phyloP scores from a whole-genome alignment of 2,113 vertebrate species.

The Calidris pygmaea region DNA sequence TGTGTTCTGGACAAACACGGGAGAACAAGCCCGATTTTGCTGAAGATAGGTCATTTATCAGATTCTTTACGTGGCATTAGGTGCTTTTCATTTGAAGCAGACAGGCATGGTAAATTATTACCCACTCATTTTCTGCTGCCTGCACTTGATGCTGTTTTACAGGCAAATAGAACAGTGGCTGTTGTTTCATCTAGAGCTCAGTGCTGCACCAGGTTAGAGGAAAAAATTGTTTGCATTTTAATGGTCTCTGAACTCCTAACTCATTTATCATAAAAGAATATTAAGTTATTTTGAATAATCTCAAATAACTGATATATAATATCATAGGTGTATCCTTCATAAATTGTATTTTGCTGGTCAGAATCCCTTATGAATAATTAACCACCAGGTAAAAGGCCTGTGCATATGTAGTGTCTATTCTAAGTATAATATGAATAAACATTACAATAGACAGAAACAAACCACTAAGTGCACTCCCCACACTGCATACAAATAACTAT shows the following conservation, averaged over 20 bases:
- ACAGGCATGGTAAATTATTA: slow-evolving; percentile 53
- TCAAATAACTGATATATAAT: not conserved
- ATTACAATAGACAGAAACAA: not conserved
- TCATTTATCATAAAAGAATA: not conserved
- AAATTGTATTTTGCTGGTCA: not conserved
- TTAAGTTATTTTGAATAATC: not conserved
- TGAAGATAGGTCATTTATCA: not conserved
- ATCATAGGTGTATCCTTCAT: not conserved
- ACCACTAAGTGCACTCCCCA: not conserved
- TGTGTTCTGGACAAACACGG: not conserved
- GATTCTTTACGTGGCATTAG: not conserved
- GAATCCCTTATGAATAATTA: not conserved
- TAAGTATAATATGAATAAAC: not conserved
- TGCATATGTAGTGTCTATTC: not conserved
- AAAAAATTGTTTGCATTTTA: not conserved
- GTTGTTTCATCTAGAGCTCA: not conserved
- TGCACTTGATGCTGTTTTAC: not conserved
- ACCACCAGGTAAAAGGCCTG: not conserved
- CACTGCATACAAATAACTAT: not conserved
- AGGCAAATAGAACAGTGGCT: not conserved
- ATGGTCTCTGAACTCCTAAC: not conserved
- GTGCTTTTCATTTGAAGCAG: not conserved
- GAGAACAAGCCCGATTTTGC: not conserved
- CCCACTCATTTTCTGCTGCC: slow-evolving; percentile 32
- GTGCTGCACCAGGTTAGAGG: not conserved